Conservation (phyloP, 2,888 invertebrate species). For the Augiades crinisus region DNA sequence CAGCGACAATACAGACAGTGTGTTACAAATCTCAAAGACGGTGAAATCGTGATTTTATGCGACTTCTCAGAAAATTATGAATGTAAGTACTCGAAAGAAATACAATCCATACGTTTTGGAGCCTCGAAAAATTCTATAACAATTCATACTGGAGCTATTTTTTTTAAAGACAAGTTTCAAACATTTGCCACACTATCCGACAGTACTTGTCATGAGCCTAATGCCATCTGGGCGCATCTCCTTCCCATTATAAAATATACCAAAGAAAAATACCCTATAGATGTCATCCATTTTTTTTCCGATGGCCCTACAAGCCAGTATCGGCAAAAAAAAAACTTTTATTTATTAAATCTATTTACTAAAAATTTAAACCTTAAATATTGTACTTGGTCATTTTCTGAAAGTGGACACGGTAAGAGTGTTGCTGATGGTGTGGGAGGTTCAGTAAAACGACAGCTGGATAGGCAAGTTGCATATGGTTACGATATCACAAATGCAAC, state of each 20-base stretch:
- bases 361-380: conserved; percentile 29
- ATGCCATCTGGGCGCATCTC: conserved; percentile 33
- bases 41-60: conserved; percentile 30
- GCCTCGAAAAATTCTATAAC: conserved; percentile 33
- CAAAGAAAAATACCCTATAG: conserved; percentile 27
- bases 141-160: conserved; percentile 35
- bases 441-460: conserved; percentile 34
- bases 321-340: conserved; percentile 37
- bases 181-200: conserved; percentile 34
- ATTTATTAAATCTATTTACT: conserved; percentile 30
- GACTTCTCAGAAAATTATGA: conserved; percentile 38
- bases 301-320: conserved; percentile 38
- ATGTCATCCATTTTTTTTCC: conserved; percentile 36
- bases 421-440: conserved; percentile 38
- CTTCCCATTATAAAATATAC: conserved; percentile 30
- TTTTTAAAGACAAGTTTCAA: conserved; percentile 27
- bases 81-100: conserved; percentile 32
- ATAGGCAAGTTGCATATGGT: conserved; percentile 33
- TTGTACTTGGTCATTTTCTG: conserved; percentile 37
- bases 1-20: conserved; percentile 31
- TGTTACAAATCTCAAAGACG: conserved; percentile 25
- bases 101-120: conserved; percentile 37
- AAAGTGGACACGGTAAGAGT: conserved; percentile 36
- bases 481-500: conserved; percentile 32
- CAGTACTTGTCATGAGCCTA: conserved; percentile 31